Percentiles rank a stretch among this genome's conserved stretches.
Conservation (phyloP, 2,797 vertebrate genomes). For the Vireo griseus region DNA sequence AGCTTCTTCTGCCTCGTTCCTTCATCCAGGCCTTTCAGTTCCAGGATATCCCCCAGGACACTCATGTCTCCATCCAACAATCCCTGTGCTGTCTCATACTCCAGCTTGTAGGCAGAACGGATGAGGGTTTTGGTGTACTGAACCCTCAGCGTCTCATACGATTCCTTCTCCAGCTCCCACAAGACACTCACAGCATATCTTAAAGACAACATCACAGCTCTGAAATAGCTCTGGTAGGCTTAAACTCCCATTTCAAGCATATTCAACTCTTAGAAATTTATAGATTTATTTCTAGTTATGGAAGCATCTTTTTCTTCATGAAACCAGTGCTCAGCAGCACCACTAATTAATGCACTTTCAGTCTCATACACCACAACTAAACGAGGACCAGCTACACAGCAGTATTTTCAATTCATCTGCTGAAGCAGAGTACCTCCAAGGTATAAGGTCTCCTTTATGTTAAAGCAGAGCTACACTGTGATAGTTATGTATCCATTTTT, state of each 20-base stretch:
- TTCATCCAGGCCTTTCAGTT: slow-evolving; percentile 73
- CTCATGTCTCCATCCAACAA: slow-evolving; percentile 80
- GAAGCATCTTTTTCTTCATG: neutral
- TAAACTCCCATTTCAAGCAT: neutral
- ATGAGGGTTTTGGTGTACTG: slow-evolving; percentile 86
- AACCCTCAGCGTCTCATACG: slow-evolving; percentile 75
- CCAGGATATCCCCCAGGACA: slow-evolving; percentile 71
- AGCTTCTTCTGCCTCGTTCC: slow-evolving; percentile 63
- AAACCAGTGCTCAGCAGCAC: neutral
- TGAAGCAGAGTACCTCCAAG: neutral
- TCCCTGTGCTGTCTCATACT: slow-evolving; percentile 90
- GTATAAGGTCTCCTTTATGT: neutral
- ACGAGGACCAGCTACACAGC: neutral
- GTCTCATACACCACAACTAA: neutral
- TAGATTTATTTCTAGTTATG: neutral
- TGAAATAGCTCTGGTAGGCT: neutral
- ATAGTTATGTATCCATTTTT: neutral
- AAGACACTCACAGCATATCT: slow-evolving; percentile 93
- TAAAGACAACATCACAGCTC: neutral
- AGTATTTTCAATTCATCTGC: neutral
- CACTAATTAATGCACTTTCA: neutral
- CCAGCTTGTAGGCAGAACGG: slow-evolving; percentile 90
- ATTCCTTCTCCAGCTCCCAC: slow-evolving; percentile 85
- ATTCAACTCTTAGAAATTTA: neutral
- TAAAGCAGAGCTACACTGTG: neutral